phyloP scores from a whole-genome alignment of 2,113 vertebrate genomes.

The Istiophorus platypterus region DNA sequence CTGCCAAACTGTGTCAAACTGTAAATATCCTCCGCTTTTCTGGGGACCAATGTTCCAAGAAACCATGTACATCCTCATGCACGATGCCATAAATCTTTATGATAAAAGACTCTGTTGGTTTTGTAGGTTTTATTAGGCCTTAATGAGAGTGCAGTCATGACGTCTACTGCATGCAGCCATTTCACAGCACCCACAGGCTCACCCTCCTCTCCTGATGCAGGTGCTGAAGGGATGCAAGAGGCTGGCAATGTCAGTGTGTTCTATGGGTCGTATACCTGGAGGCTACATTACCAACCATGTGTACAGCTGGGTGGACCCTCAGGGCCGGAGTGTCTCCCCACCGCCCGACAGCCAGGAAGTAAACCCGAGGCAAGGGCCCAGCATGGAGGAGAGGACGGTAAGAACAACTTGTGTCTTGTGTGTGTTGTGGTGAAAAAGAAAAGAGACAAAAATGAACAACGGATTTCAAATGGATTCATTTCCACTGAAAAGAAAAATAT shows the following conservation, averaged over 20 bases:
- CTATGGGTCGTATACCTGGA: constrained; percentile 89
- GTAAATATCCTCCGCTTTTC: too few species aligned
- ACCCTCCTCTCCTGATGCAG: constrained; percentile 72
- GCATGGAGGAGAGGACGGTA: constrained; percentile 92
- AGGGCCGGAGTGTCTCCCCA: constrained; percentile 91
- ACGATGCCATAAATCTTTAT: too few species aligned
- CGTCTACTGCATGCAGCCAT: neutral
- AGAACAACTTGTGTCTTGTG: constrained; percentile 49
- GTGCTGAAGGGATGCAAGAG: constrained; percentile 95
- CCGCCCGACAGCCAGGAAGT: constrained; percentile 84
- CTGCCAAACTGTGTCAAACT: too few species aligned
- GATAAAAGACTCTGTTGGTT: too few species aligned
- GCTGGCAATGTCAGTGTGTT: constrained; percentile 90
- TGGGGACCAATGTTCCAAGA: too few species aligned
- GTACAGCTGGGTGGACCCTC: constrained; percentile 96
- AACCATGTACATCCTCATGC: too few species aligned
- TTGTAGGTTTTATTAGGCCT: too few species aligned
- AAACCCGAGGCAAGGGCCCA: constrained; percentile 78
- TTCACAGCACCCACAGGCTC: neutral
- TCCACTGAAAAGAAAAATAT: neutral
- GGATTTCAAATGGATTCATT: neutral
- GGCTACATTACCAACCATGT: constrained; percentile 93
- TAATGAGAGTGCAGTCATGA: neutral
- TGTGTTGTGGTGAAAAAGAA: neutral
- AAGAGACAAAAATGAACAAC: neutral